Evolutionary conservation across 2,888 invertebrate species (phyloP).

Genomic region (Coelinius sp.): DNA sequence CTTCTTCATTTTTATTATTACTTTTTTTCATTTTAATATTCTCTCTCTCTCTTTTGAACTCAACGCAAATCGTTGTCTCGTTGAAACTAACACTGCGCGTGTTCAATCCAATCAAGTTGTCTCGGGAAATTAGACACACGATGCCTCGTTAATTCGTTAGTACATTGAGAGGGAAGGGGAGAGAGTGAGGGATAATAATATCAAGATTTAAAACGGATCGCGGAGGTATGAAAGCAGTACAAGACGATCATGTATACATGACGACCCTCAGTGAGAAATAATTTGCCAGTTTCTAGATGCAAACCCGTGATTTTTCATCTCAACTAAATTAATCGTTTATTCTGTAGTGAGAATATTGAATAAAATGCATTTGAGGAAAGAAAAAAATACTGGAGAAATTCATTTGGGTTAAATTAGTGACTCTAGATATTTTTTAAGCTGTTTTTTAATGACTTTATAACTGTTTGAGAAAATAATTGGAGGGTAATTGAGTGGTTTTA

Average conservation of each 20-base stretch:
- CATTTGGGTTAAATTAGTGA: conserved; percentile 11
- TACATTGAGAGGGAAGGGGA: background rate
- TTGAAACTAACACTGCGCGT: background rate
- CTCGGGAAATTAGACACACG: conserved; percentile 8
- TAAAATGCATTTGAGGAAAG: conserved; percentile 39
- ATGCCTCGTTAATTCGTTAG: background rate
- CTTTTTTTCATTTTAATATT: no score
- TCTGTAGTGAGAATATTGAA: conserved; percentile 37
- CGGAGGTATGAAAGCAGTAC: no score
- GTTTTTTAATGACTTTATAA: conserved; percentile 22
- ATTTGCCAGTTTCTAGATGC: conserved; percentile 42
- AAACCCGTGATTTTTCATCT: conserved; percentile 12
- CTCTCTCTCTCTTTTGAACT: background rate
- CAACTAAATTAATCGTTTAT: conserved; percentile 55
- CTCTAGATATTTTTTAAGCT: conserved; percentile 28
- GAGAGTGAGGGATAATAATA: background rate
- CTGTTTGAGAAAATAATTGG: conserved; percentile 31
- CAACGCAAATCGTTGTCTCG: background rate
- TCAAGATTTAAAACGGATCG: conserved; percentile 23
- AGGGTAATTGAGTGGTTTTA: conserved; percentile 20
- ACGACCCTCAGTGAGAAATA: conserved; percentile 45
- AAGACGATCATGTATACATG: conserved; percentile 36
- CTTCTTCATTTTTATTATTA: conserved; percentile 32
- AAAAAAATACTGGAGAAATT: conserved; percentile 29
- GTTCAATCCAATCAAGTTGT: background rate